These are phyloP conservation scores for Drosophila ezoana DNA, from an alignment of 2,888 invertebrate species.

Conservation along the genomic window DNA sequence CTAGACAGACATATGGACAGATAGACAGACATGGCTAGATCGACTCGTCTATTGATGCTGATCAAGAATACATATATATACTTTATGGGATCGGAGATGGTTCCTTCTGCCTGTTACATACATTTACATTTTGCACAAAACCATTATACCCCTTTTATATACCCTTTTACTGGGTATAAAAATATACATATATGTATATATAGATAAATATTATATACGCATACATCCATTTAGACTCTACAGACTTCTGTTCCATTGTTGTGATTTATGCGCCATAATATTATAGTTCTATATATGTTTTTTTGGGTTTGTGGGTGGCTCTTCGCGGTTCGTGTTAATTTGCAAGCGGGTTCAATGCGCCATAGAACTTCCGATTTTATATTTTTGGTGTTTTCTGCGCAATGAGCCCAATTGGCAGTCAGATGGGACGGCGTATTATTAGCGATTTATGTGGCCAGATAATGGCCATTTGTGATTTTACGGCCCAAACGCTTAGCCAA, in stretches of 20 bases:
- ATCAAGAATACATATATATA: no score
- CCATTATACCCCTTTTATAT: no score
- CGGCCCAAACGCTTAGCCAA: constrained; percentile 59
- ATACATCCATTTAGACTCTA: neutral
- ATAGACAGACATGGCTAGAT: no score
- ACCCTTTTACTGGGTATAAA: no score
- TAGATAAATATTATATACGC: no score
- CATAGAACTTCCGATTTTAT: constrained; percentile 63
- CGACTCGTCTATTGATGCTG: no score
- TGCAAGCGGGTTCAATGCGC: constrained; percentile 63
- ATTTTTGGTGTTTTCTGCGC: constrained; percentile 11
- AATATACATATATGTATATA: no score
- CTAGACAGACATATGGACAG: no score
- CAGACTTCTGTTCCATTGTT: constrained; percentile 1
- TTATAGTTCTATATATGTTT: neutral
- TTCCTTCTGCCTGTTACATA: no score
- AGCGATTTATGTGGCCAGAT: constrained; percentile 66
- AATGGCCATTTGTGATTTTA: constrained; percentile 70
- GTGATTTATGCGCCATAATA: constrained; percentile 17
- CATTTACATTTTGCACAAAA: no score
- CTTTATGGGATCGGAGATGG: no score
- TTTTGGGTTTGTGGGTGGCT: constrained; percentile 67
- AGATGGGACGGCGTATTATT: constrained; percentile 51
- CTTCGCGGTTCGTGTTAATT: neutral
- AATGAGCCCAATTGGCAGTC: constrained; percentile 66